Evolutionary conservation across 1,140 invertebrate genomes (phyloP).

Genomic region (Brachionus paranguensis): DNA sequence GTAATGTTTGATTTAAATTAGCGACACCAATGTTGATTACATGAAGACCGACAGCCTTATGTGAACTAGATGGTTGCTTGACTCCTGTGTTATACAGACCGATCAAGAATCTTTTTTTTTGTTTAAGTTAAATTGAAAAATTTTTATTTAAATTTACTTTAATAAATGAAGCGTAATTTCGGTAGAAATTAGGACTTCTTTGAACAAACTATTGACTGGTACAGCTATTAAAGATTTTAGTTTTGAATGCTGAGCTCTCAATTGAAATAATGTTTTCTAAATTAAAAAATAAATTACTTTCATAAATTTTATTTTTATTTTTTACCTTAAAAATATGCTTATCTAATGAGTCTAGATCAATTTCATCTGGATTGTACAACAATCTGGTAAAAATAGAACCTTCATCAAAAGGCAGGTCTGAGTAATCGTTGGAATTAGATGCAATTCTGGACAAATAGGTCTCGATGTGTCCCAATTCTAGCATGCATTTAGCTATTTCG

Average conservation of each 20-base stretch:
- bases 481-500: conserved; percentile 24
- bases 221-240: background rate
- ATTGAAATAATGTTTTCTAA: conserved; percentile 3
- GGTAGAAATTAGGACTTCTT: background rate
- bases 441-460: conserved; percentile 21
- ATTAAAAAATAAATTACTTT: background rate
- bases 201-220: conserved; percentile 30
- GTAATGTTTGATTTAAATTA: conserved; percentile 24
- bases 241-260: conserved; percentile 21
- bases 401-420: conserved; percentile 27
- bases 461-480: conserved; percentile 23
- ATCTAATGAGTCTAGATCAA: conserved; percentile 23
- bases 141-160: conserved; percentile 6
- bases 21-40: conserved; percentile 17
- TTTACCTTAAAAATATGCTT: conserved; percentile 16
- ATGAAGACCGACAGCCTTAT: conserved; percentile 22
- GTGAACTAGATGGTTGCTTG: conserved; percentile 2
- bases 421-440: background rate
- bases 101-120: background rate
- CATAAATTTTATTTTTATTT: background rate
- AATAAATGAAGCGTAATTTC: conserved; percentile 27
- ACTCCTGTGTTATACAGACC: background rate
- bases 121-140: background rate
- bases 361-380: conserved; percentile 25
- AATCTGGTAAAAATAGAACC: conserved; percentile 16